Percentiles rank a stretch among this genome's conserved stretches.
phyloP scores from a whole-genome alignment of 2,888 invertebrate species.

The Drosophila formosana region DNA sequence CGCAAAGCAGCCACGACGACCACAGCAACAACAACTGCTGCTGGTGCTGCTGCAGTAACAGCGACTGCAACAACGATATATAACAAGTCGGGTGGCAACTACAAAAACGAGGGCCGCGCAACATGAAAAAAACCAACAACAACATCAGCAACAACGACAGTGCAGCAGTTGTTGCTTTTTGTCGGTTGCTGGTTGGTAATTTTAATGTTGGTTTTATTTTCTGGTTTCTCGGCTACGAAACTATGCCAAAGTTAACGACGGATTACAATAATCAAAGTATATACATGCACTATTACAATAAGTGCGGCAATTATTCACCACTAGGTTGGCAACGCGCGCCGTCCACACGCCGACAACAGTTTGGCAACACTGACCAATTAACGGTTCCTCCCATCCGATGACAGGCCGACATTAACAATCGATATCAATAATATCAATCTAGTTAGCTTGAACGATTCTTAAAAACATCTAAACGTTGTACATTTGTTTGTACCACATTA shows the following conservation, averaged over 20 bases:
- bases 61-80: conserved; percentile 54
- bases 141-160: conserved; percentile 26
- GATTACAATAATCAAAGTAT: conserved; percentile 70
- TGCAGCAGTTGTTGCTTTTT: conserved; percentile 35
- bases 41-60: conserved; percentile 38
- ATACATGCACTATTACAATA: conserved; percentile 20
- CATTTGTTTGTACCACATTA: conserved; percentile 1
- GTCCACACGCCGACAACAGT: conserved; percentile 14
- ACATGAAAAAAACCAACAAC: conserved; percentile 24
- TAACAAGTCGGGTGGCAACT: conserved; percentile 73
- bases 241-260: conserved; percentile 78
- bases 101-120: conserved; percentile 65
- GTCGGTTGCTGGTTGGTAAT: conserved; percentile 51
- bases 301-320: conserved; percentile 61
- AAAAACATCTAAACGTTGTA: conserved; percentile 14
- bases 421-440: conserved; percentile 28
- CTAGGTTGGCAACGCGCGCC: conserved; percentile 47
- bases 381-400: conserved; percentile 24
- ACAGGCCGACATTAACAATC: conserved; percentile 4
- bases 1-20: conserved; percentile 53
- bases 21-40: conserved; percentile 39
- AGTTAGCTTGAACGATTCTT: conserved; percentile 24
- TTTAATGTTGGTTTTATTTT: conserved; percentile 66
- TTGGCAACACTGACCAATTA: conserved; percentile 60
- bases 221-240: conserved; percentile 65